A percentile compares a stretch with the other conserved stretches of the same genome.
Evolutionary conservation across 2,888 invertebrate genomes (phyloP).

Genomic region (Caenorhabditis macrosperma): DNA sequence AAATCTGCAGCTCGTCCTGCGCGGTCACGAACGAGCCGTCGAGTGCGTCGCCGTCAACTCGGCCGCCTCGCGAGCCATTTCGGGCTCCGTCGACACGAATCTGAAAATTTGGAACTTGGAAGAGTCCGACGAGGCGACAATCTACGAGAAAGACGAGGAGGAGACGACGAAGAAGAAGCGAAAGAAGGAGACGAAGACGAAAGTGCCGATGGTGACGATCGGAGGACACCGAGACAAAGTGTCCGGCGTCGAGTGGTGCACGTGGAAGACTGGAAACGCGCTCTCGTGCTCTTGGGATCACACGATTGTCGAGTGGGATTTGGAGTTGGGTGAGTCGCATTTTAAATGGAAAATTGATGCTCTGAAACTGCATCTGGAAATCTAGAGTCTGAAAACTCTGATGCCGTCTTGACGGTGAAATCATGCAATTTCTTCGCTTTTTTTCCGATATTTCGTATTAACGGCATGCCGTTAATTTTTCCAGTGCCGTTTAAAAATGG

Average conservation of each 20-base stretch:
- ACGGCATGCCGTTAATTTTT: no score
- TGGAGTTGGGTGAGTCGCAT: slow-evolving; percentile 80
- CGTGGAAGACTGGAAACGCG: slow-evolving; percentile 85
- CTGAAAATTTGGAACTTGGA: slow-evolving; percentile 82
- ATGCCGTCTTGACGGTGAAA: no score
- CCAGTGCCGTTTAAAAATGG: no score
- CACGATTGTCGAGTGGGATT: slow-evolving; percentile 94
- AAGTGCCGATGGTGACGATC: slow-evolving; percentile 87
- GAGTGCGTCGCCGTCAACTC: slow-evolving; percentile 90
- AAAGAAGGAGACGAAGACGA: slow-evolving; percentile 66
- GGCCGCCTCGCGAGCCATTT: slow-evolving; percentile 82
- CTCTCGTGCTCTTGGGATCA: slow-evolving; percentile 96
- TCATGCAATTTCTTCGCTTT: no score
- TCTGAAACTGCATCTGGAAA: no score
- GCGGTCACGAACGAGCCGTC: slow-evolving; percentile 93
- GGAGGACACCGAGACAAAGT: slow-evolving; percentile 94
- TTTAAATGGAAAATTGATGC: no score
- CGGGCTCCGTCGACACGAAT: slow-evolving; percentile 82
- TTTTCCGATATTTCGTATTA: no score
- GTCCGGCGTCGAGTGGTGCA: slow-evolving; percentile 88
- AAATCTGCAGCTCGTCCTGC: slow-evolving; percentile 83
- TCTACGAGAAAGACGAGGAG: slow-evolving; percentile 62
- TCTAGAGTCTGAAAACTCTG: no score
- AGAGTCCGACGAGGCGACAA: slow-evolving; percentile 60
- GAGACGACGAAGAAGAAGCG: slow-evolving; percentile 60